phyloP scores from a whole-genome alignment of 2,888 invertebrate genomes.

The Apotomis capreana region DNA sequence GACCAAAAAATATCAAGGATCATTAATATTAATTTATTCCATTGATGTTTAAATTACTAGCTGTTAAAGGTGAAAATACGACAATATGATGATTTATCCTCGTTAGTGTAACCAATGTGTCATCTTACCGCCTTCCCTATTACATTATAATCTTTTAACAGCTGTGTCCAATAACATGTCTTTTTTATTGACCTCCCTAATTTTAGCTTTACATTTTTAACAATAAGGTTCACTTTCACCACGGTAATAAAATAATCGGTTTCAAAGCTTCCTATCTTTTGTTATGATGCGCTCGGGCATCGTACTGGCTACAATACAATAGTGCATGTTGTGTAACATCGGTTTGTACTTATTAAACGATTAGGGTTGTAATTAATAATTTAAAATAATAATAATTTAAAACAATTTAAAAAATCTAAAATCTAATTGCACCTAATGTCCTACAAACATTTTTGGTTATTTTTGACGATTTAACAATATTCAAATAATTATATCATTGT shows the following conservation, averaged over 20 bases:
- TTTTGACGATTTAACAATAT: too few relatives aligned
- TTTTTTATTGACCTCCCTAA: not conserved
- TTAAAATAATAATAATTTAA: too few relatives aligned
- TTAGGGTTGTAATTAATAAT: constrained; percentile 60
- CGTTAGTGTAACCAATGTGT: constrained; percentile 51
- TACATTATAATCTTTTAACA: constrained; percentile 71
- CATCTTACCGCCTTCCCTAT: constrained; percentile 70
- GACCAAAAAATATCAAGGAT: constrained; percentile 45
- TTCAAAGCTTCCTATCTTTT: constrained; percentile 2
- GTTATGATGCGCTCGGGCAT: constrained; percentile 61
- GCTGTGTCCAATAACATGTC: constrained; percentile 30
- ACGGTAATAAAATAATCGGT: not conserved
- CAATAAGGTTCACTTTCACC: not conserved
- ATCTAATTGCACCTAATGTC: too few relatives aligned
- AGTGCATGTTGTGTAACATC: constrained; percentile 74
- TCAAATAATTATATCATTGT: too few relatives aligned
- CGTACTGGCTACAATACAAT: constrained; percentile 70
- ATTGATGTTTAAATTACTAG: constrained; percentile 42
- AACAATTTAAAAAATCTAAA: too few relatives aligned
- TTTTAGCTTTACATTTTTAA: not conserved
- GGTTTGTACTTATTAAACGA: constrained; percentile 62
- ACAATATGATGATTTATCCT: constrained; percentile 67
- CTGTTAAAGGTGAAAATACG: constrained; percentile 50
- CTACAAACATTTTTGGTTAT: too few relatives aligned
- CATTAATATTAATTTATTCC: constrained; percentile 57